Evolutionary conservation across 1,140 invertebrate species (phyloP), one percentile per base, ranked within the genome.

Genomic region (Watersipora subatra): DNA sequence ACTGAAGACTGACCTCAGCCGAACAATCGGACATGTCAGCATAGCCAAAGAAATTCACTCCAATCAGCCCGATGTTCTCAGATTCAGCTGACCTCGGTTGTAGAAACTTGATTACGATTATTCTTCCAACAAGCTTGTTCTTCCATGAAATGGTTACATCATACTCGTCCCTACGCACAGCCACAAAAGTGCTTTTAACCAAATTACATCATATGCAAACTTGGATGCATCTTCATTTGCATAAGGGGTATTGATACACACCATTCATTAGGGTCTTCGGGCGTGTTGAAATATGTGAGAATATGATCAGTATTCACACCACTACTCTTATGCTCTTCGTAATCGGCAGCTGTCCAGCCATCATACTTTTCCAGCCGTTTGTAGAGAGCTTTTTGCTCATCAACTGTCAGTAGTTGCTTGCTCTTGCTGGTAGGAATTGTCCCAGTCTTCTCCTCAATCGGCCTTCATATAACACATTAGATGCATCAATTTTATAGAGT

Each of bases 11-110:
- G 7, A 46, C 34, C 7, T 46, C 34, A 12, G n/a, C 7, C 7
- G n/a, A 46, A n/a, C n/a, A 46, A n/a, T 46, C 69, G 24, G 65
- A 58, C 55, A 71, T 76, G 55, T 72, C 70, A n/a, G 66, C 64
- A 67, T 76, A 76, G 20, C 78, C 78, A 70, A 69, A 78, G 62
- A 79, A 77, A 64, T 75, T 76, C 26, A 79, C 67, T 17, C 72
- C 72, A 3, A 70, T 66, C 26, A 79, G 66, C 15, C 75, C 75
- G 30, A 79, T 62, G 57, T 70, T 72, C 19, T 67, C 70, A 34
- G 72, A 70, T 63, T 63, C 70, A 17, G 71, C 69, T 34, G 76
- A 72, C 29, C 76, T 61, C 28, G 78, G 76, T 63, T 78, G 74
- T 46, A 78, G 64, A 56, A 79, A 75, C 66, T 77, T 79, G 2